phyloP scores from a whole-genome alignment of 2,888 invertebrate species.

The Eucera pruinosa region DNA sequence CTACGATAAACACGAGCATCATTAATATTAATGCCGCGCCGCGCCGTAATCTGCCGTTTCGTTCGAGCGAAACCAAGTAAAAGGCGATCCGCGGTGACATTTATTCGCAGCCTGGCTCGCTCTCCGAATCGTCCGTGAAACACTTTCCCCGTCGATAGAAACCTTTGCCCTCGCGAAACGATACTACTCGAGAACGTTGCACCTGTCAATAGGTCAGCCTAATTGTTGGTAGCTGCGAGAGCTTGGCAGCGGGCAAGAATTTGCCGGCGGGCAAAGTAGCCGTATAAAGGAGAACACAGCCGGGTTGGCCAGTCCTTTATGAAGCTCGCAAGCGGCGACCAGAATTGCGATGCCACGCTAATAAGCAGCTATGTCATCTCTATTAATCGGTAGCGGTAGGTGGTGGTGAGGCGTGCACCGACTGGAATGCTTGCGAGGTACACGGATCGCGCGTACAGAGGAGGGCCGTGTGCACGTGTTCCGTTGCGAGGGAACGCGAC shows the following conservation, averaged over 20 bases:
- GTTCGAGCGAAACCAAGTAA: conserved; percentile 25
- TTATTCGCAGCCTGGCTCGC: conserved; percentile 43
- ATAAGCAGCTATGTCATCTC: conserved; percentile 67
- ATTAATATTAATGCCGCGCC: conserved; percentile 20
- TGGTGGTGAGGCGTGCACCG: conserved; percentile 36
- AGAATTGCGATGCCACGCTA: conserved; percentile 44
- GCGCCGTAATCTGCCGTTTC: conserved; percentile 7
- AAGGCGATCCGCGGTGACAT: conserved; percentile 23
- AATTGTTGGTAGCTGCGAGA: no score
- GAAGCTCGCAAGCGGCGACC: background rate
- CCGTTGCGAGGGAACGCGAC: conserved; percentile 14
- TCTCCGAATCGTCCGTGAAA: conserved; percentile 9
- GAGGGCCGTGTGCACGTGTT: background rate
- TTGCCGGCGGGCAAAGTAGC: no score
- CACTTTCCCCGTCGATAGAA: conserved; percentile 28
- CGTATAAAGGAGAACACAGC: no score
- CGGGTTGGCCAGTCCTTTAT: background rate
- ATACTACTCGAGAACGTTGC: no score
- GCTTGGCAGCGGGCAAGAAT: no score
- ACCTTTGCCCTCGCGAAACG: no score
- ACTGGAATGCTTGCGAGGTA: conserved; percentile 55
- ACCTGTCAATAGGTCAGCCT: no score
- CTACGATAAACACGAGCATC: background rate
- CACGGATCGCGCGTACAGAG: conserved; percentile 31
- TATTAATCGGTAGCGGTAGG: conserved; percentile 58